Evolutionary conservation across 1,140 invertebrate species (phyloP), one percentile per base, ranked within the genome.

Genomic region (Triops cancriformis): DNA sequence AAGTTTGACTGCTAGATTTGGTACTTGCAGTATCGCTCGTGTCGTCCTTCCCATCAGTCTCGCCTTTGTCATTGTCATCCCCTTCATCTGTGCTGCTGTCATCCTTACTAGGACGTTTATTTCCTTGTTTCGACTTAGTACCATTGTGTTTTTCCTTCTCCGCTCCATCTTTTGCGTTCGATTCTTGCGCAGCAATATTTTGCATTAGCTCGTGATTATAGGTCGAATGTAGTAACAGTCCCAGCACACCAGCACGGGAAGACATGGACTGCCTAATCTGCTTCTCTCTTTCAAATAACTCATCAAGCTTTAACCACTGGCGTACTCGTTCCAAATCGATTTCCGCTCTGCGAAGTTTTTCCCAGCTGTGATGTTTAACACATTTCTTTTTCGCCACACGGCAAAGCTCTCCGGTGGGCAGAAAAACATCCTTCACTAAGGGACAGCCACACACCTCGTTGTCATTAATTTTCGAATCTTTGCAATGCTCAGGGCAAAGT

Each of bases 401-500:
- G 85, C 96, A 98, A 84, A 94, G 94, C 80, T 94, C 90, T 0
- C 89, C 92, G 0, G 92, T 94, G 0, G 87, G 85, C 79, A 91
- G 89, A 83, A 95, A 95, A 0, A 95, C 90, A 82, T 95, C 91
- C 14, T 89, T 89, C 0, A 95, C 91, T 0, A 98, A 83, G 0
- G 96, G 96, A 85, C 93, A 97, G 0, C 96, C 96, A 84, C 96
- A 99, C 0, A 98, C 87, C 84, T 90, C 86, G 80, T 41, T 75
- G 26, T 75, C 77, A n/a, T 73, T 73, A 41, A 97, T 90, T 87
- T 97, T 96, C 0, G 94, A 92, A 83, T 98, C 96, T 86, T 98
- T 99, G 79, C 92, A 95, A 84, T 99, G 98, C 83, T 99, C 98
- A 0, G 98, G 96, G 85, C 98, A 99, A 27, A 99, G 87, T 1